phyloP scores from a whole-genome alignment of 1,140 invertebrate species.

The Drosophila mayri region DNA sequence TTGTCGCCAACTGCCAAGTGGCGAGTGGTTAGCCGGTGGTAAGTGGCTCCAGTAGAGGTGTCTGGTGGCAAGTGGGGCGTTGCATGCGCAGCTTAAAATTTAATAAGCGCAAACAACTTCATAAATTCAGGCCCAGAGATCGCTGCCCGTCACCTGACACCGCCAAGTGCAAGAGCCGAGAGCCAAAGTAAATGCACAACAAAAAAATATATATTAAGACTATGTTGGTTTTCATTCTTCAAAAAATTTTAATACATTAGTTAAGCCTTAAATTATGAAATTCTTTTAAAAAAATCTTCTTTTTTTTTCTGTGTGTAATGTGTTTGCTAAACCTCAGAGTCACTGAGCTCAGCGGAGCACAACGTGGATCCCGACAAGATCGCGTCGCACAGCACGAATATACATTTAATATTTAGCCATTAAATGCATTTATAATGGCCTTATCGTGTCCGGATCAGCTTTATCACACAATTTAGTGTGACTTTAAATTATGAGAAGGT shows the following conservation, averaged over 20 bases:
- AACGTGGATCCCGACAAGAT: slow-evolving; percentile 52
- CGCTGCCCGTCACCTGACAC: slow-evolving; percentile 67
- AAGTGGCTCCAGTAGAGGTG: slow-evolving; percentile 52
- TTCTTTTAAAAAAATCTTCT: not conserved
- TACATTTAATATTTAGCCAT: slow-evolving; percentile 82
- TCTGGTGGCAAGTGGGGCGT: slow-evolving; percentile 43
- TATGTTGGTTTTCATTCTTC: not conserved
- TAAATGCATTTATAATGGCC: slow-evolving; percentile 82
- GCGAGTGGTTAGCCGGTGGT: slow-evolving; percentile 20
- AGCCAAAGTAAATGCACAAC: not conserved
- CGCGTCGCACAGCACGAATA: slow-evolving; percentile 67
- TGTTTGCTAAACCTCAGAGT: not conserved
- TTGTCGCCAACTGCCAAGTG: slow-evolving; percentile 68
- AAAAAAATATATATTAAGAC: not conserved
- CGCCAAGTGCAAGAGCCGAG: slow-evolving; percentile 21
- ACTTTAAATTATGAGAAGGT: slow-evolving; percentile 52
- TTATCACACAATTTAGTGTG: slow-evolving; percentile 75
- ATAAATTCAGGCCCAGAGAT: slow-evolving; percentile 68
- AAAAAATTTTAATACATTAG: no score
- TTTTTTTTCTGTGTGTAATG: slow-evolving; percentile 11
- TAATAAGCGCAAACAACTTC: slow-evolving; percentile 82
- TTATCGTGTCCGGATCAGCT: slow-evolving; percentile 76
- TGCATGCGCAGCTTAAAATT: slow-evolving; percentile 78
- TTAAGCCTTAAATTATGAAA: not conserved
- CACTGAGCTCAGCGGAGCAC: slow-evolving; percentile 25